These are phyloP conservation scores for Gnatocerus cornutus DNA, from an alignment of 2,888 invertebrate genomes.

Conservation along the genomic window DNA sequence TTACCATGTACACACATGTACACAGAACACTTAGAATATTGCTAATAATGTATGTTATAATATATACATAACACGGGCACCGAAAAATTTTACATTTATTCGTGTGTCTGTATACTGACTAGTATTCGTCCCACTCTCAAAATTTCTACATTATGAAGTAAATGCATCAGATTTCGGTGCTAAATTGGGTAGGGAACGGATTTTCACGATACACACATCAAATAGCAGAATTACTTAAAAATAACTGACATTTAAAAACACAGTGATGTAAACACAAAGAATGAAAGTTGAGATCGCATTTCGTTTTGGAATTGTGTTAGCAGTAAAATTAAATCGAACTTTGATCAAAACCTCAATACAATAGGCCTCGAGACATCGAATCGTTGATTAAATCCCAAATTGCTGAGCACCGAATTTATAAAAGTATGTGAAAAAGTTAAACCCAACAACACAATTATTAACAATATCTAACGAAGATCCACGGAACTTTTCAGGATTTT, in stretches of 20 bases:
- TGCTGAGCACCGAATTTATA: constrained; percentile 28
- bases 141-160: constrained; percentile 17
- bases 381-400: constrained; percentile 39
- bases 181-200: constrained; percentile 37
- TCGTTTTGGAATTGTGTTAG: constrained; percentile 29
- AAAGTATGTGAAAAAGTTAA: constrained; percentile 24
- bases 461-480: constrained; percentile 41
- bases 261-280: constrained; percentile 34
- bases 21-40: constrained; percentile 60
- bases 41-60: constrained; percentile 59
- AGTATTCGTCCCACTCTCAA: constrained; percentile 10
- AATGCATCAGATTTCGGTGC: constrained; percentile 40
- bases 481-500: constrained; percentile 8
- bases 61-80: constrained; percentile 58
- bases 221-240: constrained; percentile 33
- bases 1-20: constrained; percentile 55
- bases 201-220: constrained; percentile 38
- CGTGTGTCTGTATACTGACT: constrained; percentile 34
- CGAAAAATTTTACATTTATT: constrained; percentile 45
- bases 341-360: constrained; percentile 11
- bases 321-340: constrained; percentile 24
- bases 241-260: constrained; percentile 41
- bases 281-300: constrained; percentile 42
- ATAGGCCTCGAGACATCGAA: constrained; percentile 35
- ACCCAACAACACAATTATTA: constrained; percentile 43